Evolutionary conservation across 1,140 invertebrate genomes (phyloP).

Genomic region (Wiebesia pumilae): DNA sequence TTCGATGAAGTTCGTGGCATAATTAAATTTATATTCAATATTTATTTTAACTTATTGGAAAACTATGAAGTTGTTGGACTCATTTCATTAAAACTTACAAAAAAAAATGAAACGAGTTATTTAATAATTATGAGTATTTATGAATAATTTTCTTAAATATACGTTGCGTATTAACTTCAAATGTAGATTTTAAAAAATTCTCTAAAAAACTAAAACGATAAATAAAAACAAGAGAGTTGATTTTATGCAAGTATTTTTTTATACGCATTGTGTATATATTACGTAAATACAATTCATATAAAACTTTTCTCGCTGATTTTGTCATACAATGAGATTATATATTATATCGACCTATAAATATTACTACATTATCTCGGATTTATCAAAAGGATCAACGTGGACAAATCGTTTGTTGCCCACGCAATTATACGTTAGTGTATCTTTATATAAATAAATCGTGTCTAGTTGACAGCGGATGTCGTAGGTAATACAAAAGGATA

Average conservation of each 20-base stretch:
- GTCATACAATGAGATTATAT: slow-evolving; percentile 54
- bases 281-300: slow-evolving; percentile 66
- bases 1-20: no score
- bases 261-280: slow-evolving; percentile 53
- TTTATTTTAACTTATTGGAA: no score
- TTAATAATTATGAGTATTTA: no score
- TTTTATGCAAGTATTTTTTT: neutral
- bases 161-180: no score
- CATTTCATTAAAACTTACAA: no score
- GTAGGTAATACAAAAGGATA: slow-evolving; percentile 26
- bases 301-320: slow-evolving; percentile 60
- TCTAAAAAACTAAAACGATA: neutral
- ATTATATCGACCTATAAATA: slow-evolving; percentile 60
- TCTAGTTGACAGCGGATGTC: slow-evolving; percentile 37
- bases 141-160: no score
- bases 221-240: neutral
- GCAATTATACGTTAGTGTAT: slow-evolving; percentile 4
- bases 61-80: no score
- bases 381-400: slow-evolving; percentile 42
- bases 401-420: neutral
- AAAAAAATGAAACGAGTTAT: no score
- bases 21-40: no score
- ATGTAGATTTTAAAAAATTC: neutral
- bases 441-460: slow-evolving; percentile 40
- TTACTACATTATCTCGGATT: slow-evolving; percentile 48